Evolutionary conservation across 1,140 invertebrate genomes (phyloP), one percentile per base, ranked within the genome.

Genomic region (Drosophila bifasciata): DNA sequence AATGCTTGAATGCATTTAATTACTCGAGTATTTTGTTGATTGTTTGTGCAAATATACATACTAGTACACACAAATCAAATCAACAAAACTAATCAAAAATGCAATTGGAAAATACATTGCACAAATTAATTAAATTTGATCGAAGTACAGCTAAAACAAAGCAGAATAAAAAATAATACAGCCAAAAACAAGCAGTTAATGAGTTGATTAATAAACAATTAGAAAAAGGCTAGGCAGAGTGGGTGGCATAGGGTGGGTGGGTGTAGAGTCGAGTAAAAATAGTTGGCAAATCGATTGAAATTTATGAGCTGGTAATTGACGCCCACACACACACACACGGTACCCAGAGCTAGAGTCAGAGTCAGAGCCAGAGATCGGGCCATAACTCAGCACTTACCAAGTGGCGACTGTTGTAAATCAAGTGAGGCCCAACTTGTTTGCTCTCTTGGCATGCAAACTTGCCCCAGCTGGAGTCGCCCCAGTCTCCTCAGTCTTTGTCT

Each of bases 1-100:
- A 88, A 88, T 88, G 83, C 83, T 88, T 88, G 83, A 88, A 89
- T 79, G 84, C 70, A 83, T 89, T 88, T 88, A 88, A 88, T 88
- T 88, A 36, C n/a, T n/a, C 11, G 32, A 36, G 11, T 5, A 88
- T 70, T 69, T 86, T 88, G 71, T 62, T 79, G 70, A 88, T 88
- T 88, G 75, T 58, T 66, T 61, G 58, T 48, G 53, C 83, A 71
- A 86, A 76, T 80, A 73, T 73, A 48, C 48, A 40, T 52, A 73
- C 50, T 48, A n/a, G n/a, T n/a, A n/a, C n/a, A n/a, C n/a, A n/a
- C 62, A 57, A 79, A 69, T 70, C 72, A 53, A 15, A 56, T 74
- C 60, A 49, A 15, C 39, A 56, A 79, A 75, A 70, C 83, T 88
- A 86, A 86, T 86, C 83, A 88, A 88, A 86, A 81, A 88, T 86